phyloP scores from a whole-genome alignment of 1,140 invertebrate genomes.

The Psix sp. region DNA sequence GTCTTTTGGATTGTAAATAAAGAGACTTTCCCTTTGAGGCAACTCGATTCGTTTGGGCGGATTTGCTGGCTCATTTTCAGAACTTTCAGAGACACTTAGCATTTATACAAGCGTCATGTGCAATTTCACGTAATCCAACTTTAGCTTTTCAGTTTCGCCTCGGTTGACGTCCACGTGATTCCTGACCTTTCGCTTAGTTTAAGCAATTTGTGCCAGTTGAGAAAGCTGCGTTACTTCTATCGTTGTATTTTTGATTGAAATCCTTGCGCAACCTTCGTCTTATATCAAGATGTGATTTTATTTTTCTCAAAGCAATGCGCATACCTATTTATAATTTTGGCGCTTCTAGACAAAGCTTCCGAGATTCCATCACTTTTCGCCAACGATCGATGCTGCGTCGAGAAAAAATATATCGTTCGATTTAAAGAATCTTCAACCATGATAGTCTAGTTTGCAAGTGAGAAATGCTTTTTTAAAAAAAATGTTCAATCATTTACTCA shows the following conservation, averaged over 20 bases:
- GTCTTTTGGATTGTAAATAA: constrained; percentile 16
- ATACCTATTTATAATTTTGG: too few species aligned
- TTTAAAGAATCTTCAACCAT: too few species aligned
- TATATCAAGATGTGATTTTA: too few species aligned
- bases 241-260: constrained; percentile 4
- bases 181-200: constrained; percentile 39
- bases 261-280: too few species aligned
- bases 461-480: too few species aligned
- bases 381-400: too few species aligned
- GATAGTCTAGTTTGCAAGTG: too few species aligned
- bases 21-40: constrained; percentile 13
- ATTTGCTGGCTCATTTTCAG: constrained; percentile 24
- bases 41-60: constrained; percentile 8
- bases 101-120: constrained; percentile 23
- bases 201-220: constrained; percentile 35
- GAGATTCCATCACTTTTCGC: too few species aligned
- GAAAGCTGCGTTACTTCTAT: constrained; percentile 31
- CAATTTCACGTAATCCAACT: constrained; percentile 42
- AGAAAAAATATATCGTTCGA: too few species aligned
- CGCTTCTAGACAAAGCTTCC: too few species aligned
- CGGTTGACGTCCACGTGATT: constrained; percentile 41
- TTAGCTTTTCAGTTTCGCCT: constrained; percentile 20
- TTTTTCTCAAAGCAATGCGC: too few species aligned
- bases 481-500: too few species aligned
- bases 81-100: constrained; percentile 29